phyloP scores from a whole-genome alignment of 2,888 invertebrate species.

The Pollenia labialis region DNA sequence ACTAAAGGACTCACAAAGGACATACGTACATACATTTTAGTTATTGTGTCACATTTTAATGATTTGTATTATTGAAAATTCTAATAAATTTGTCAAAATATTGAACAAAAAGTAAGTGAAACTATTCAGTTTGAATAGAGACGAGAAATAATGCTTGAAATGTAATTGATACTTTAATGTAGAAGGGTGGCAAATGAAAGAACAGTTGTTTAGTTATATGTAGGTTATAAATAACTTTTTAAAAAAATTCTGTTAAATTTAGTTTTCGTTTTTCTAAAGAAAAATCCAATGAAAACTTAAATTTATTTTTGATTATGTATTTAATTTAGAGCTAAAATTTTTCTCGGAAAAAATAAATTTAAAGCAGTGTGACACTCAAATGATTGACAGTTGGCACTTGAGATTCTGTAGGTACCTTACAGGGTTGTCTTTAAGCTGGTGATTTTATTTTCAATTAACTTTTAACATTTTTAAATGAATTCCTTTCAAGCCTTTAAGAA shows the following conservation, averaged over 20 bases:
- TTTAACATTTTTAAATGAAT: not conserved
- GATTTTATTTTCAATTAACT: too few relatives aligned
- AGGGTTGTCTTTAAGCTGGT: too few relatives aligned
- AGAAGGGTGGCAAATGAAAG: not conserved
- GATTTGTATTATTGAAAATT: constrained; percentile 19
- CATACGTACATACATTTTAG: constrained; percentile 32
- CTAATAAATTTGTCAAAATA: constrained; percentile 55
- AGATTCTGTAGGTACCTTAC: too few relatives aligned
- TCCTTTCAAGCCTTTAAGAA: not conserved
- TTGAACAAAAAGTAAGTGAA: not conserved
- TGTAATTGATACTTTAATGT: constrained; percentile 45
- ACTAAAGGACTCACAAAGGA: not conserved
- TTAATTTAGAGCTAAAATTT: too few relatives aligned
- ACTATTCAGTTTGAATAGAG: not conserved
- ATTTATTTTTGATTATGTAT: too few relatives aligned
- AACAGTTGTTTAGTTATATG: not conserved
- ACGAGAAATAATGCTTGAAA: not conserved
- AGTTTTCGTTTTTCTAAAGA: too few relatives aligned
- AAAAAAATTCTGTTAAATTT: too few relatives aligned
- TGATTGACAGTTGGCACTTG: too few relatives aligned
- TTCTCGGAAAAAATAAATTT: too few relatives aligned
- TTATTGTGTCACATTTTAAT: constrained; percentile 22
- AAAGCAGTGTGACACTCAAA: too few relatives aligned
- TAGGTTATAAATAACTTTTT: not conserved
- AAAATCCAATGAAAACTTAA: too few relatives aligned